Evolutionary conservation across 2,797 vertebrate genomes (phyloP), one percentile per base, ranked within the genome.

Genomic region (Coregonus ussuriensis): DNA sequence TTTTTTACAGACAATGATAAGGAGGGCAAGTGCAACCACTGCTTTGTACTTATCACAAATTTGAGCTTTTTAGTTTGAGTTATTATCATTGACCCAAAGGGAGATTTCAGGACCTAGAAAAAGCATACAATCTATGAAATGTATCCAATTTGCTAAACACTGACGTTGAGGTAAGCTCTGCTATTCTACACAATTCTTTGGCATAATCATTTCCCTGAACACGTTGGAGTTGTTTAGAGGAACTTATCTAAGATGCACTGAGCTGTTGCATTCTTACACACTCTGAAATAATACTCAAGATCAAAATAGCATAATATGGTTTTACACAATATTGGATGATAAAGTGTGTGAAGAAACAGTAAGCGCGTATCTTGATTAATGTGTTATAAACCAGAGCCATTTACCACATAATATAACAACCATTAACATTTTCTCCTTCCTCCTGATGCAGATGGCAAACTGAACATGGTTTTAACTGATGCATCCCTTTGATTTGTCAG

Each of bases 161-260:
- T 69, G 21, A 81, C 31, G 21, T 41, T 79, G 51, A 74, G 56
- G 71, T 56, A 74, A 53, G 53, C 71, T 69, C 76, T 72, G 4
- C 29, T n/a, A 37, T 81, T 76, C 62, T 72, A 79, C 52, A 77
- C 37, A 63, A 77, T 79, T 88, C 87, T 90, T 90, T 90, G 88
- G 88, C 80, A 84, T 72, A 62, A 82, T 74, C 52, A 83, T 77
- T 82, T 88, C 86, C 86, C 84, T 90, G 88, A 88, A 86, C 71
- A 79, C 18, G 80, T 52, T 74, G 77, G 56, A 72, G 66, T 76
- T 21, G 33, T 74, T 68, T 72, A 13, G 13, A 53, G 13, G 15
- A 52, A 65, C 37, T 18, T 47, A 59, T 54, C 62, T 76, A 47
- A 67, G 72, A n/a, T 56, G 33, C 54, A n/a, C 3, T 31, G 52